These are phyloP conservation scores for Alitta virens DNA, from an alignment of 2,888 invertebrate genomes.

Conservation along the genomic window DNA sequence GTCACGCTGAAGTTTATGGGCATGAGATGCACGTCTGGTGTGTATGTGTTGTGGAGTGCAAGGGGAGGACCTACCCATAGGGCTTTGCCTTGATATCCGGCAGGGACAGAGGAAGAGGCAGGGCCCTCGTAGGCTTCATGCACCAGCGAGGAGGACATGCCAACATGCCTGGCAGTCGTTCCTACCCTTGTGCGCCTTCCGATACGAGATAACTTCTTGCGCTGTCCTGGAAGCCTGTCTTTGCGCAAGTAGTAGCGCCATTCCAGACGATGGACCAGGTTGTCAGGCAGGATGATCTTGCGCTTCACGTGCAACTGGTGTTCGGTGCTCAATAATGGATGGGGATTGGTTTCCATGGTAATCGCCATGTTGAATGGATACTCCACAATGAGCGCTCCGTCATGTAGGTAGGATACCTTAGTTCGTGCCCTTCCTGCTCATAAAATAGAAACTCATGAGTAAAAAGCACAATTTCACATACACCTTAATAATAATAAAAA, in stretches of 20 bases:
- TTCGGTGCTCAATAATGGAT: conserved; percentile 73
- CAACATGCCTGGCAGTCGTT: conserved; percentile 34
- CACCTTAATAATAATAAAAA: background rate
- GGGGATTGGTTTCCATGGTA: conserved; percentile 87
- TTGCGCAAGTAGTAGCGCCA: conserved; percentile 90
- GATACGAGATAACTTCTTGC: conserved; percentile 38
- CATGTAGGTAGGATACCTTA: conserved; percentile 51
- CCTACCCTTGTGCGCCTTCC: conserved; percentile 54
- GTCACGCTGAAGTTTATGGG: no score
- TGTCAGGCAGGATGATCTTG: conserved; percentile 50
- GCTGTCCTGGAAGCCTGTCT: conserved; percentile 36
- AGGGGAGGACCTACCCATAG: conserved; percentile 31
- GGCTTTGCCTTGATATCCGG: conserved; percentile 30
- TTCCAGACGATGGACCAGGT: conserved; percentile 76
- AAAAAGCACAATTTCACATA: background rate
- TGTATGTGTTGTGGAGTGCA: no score
- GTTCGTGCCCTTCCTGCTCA: conserved; percentile 48
- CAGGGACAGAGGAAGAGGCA: conserved; percentile 1
- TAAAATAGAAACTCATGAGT: background rate
- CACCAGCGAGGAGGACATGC: conserved; percentile 33
- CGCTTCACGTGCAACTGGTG: conserved; percentile 52
- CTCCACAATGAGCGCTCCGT: conserved; percentile 53
- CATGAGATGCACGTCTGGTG: no score
- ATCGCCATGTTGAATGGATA: conserved; percentile 62
- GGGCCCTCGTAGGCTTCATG: conserved; percentile 13